Percentiles rank a stretch among this genome's conserved stretches.
phyloP scores from a whole-genome alignment of 2,113 vertebrate genomes.

The Callithrix jacchus region DNA sequence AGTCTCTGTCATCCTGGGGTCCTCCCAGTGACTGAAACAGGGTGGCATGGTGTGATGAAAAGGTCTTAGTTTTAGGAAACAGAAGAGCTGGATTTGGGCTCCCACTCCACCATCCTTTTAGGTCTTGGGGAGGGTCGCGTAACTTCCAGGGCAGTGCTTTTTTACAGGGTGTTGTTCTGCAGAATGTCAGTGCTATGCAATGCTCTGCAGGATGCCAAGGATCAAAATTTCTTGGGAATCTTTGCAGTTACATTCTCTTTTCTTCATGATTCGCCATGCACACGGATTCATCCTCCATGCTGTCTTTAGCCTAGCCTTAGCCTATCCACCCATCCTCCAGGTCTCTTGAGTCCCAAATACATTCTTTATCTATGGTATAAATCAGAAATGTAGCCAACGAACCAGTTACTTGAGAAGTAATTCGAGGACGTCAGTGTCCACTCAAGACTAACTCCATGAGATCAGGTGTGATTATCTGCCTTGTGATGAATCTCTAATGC shows the following conservation, averaged over 20 bases:
- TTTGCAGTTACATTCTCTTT: background rate
- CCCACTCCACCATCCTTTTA: too few relatives aligned
- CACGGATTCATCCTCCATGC: accelerated
- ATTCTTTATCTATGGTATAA: background rate
- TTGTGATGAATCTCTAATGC: background rate
- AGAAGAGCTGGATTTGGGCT: background rate
- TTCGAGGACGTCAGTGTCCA: background rate
- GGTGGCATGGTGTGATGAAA: accelerated
- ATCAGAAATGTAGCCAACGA: background rate
- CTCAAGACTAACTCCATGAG: background rate
- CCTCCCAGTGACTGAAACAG: background rate
- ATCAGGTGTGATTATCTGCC: background rate
- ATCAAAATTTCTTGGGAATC: background rate
- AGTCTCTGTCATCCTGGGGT: background rate
- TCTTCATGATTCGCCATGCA: accelerated
- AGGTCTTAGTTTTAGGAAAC: background rate
- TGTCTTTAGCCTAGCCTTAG: background rate
- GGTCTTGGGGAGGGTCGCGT: background rate
- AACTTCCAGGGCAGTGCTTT: background rate
- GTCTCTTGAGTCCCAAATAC: background rate
- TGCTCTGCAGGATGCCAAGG: background rate
- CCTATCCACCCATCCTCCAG: background rate
- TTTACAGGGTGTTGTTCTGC: background rate
- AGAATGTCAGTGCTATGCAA: background rate
- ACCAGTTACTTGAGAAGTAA: background rate